Evolutionary conservation across 2,797 vertebrate species (phyloP).

Genomic region (Pseudomugil gertrudae): DNA sequence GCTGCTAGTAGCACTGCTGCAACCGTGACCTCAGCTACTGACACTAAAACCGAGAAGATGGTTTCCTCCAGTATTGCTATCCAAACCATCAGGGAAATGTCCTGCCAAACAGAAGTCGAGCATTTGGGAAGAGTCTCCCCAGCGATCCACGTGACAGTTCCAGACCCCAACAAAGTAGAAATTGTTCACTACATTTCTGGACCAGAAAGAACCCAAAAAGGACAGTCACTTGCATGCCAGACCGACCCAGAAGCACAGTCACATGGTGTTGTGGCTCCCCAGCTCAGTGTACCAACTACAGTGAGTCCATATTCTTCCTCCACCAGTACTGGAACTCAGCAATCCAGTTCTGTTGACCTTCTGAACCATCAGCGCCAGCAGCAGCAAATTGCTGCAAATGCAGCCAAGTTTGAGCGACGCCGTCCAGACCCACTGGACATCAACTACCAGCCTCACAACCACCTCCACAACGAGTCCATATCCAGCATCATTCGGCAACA

Average conservation of each 20-base stretch:
- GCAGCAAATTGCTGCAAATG: conserved; percentile 75
- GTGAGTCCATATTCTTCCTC: conserved; percentile 89
- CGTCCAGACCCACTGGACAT: conserved; percentile 97
- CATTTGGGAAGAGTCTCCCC: conserved; percentile 91
- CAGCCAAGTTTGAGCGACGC: conserved; percentile 91
- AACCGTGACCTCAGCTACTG: conserved; percentile 34
- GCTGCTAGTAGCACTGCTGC: conserved; percentile 79
- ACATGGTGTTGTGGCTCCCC: conserved; percentile 89
- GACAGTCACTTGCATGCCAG: conserved; percentile 96
- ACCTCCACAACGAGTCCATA: conserved; percentile 91
- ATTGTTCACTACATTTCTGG: conserved; percentile 97
- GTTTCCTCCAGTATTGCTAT: conserved; percentile 90
- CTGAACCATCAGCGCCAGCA: conserved; percentile 83
- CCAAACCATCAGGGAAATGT: conserved; percentile 96
- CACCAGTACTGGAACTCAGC: conserved; percentile 81
- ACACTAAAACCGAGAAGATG: conserved; percentile 72
- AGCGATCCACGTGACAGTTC: conserved; percentile 93
- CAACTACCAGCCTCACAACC: conserved; percentile 91
- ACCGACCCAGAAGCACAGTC: conserved; percentile 92
- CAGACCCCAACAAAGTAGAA: conserved; percentile 93
- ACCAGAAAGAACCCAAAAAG: conserved; percentile 93
- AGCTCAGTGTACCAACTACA: conserved; percentile 90
- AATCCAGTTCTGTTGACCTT: conserved; percentile 87
- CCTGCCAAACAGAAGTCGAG: conserved; percentile 94
- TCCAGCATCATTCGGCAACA: conserved; percentile 94